Base-by-base conservation (phyloP, 2,113 vertebrate genomes). In the Epinephelus moara region DNA sequence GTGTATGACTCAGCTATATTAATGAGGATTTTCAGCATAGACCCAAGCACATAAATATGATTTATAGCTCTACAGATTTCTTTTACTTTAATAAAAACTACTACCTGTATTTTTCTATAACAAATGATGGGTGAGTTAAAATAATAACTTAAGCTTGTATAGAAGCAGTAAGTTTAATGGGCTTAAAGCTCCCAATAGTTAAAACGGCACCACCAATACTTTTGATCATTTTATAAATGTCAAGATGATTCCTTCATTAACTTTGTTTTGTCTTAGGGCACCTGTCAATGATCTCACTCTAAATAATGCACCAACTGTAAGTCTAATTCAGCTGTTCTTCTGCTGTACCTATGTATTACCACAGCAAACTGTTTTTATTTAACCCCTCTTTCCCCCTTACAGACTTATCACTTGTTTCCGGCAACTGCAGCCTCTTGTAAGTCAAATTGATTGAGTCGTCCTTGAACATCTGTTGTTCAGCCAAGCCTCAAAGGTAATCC, bases 401-500 rank as follows among this genome's bases (percentile, higher is more conserved):
- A 86, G 67, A 86, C 86, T 85, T 78, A 86, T 92, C 79, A 82
- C 92, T 89, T 87, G 85, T 91, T 86, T 90, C 90, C 88, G 69
- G 89, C 84, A 90, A 88, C 79, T 85, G 82, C 91, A 86, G 91
- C 88, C 82, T 91, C 92, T 92, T 91, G 90, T 85, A 88, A 91
- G 93, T 92, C 92, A 93, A 94, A 95, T 93, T 95, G 94, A 95
- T 95, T 93, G 92, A 94, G 93, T 91, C 81, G 90, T 95, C 94
- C 94, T 94, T 94, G 93, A 94, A 94, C 95, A 95, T 95, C 95
- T 95, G 95, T 94, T 95, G 92, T 94, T 95, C 87, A 89, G 91
- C 94, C 93, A 92, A 91, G 93, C 93, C 94, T 95, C 94, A 93
- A 89, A 94, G 94, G 94, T 95, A 96, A 96, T 96, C 95, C 92